phyloP scores from a whole-genome alignment of 2,113 vertebrate species.

The Promerops cafer region DNA sequence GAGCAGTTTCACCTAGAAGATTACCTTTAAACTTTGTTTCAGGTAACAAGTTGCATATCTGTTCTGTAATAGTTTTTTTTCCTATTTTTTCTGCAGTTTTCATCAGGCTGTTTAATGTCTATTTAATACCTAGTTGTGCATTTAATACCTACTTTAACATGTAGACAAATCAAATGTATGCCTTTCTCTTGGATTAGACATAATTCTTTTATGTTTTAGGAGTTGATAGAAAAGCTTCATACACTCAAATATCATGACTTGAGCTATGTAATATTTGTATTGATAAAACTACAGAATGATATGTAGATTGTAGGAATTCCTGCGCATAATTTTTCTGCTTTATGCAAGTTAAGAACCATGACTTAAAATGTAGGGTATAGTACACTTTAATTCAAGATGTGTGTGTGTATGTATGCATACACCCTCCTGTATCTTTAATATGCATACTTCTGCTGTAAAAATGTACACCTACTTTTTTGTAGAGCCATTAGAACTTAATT shows the following conservation, averaged over 20 bases:
- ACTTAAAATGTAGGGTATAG: neutral
- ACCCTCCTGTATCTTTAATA: neutral
- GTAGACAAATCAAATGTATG: neutral
- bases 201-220: neutral
- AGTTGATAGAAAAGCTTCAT: neutral
- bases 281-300: neutral
- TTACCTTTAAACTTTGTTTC: conserved; percentile 79
- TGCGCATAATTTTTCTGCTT: neutral
- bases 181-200: neutral
- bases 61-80: conserved; percentile 22
- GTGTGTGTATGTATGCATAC: neutral
- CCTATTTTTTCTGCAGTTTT: neutral
- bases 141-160: neutral
- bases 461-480: neutral
- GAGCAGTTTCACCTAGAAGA: conserved; percentile 79
- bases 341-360: neutral
- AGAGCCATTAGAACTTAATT: neutral
- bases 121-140: neutral
- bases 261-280: neutral
- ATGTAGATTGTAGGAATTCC: neutral
- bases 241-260: fast-evolving
- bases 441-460: neutral
- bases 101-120: neutral
- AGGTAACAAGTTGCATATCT: conserved; percentile 71
- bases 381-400: neutral